Percentiles rank a stretch among this genome's conserved stretches.
Evolutionary conservation across 2,797 vertebrate species (phyloP).

Genomic region (Cynopterus sphinx): DNA sequence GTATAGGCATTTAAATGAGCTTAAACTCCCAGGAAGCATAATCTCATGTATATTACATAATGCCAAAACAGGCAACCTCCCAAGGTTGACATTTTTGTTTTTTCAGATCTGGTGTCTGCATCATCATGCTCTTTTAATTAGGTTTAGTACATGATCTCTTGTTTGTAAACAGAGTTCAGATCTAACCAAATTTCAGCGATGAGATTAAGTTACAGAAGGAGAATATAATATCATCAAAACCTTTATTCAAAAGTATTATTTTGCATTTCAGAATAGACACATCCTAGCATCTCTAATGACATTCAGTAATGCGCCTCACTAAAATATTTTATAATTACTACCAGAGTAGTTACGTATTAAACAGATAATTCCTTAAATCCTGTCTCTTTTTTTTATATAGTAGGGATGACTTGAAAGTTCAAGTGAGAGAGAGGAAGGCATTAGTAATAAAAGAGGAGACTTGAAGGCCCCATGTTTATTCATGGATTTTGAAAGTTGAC

Average conservation of each 20-base stretch:
- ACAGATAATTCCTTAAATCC: background rate
- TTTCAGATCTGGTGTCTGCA: slow-evolving; percentile 11
- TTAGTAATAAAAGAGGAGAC: background rate
- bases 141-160: slow-evolving; percentile 10
- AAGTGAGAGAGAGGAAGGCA: background rate
- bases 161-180: slow-evolving; percentile 53
- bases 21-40: slow-evolving; percentile 7
- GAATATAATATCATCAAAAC: background rate
- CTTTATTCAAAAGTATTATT: slow-evolving; percentile 21
- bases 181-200: slow-evolving; percentile 42
- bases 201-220: slow-evolving; percentile 38
- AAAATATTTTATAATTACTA: slow-evolving; percentile 47
- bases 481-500: background rate
- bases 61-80: background rate
- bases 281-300: background rate
- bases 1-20: slow-evolving; percentile 35
- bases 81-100: slow-evolving; percentile 45
- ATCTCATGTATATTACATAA: background rate
- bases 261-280: slow-evolving; percentile 1
- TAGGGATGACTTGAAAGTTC: background rate
- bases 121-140: slow-evolving; percentile 41
- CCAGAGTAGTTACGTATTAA: slow-evolving; percentile 2
- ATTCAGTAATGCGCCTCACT: background rate
- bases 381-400: background rate
- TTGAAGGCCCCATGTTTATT: background rate